Percentiles rank a stretch among this genome's conserved stretches.
phyloP scores from a whole-genome alignment of 2,888 invertebrate species.

The Invenusta paracnida region DNA sequence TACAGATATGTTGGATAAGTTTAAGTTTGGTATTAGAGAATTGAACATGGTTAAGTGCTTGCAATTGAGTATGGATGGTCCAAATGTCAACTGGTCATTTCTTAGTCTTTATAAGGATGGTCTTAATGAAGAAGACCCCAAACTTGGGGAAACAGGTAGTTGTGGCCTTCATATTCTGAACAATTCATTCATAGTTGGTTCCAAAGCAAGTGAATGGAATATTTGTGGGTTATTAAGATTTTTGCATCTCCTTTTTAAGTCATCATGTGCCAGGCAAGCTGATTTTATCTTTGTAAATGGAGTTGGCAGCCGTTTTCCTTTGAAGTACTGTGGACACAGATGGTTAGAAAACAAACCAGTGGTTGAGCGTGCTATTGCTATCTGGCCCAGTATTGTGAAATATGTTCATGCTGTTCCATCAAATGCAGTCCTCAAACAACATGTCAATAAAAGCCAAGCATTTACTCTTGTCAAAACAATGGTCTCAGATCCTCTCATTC shows the following conservation, averaged over 20 bases:
- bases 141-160: background rate
- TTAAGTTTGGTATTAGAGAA: background rate
- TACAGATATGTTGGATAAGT: background rate
- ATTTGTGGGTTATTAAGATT: background rate
- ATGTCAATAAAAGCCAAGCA: conserved; percentile 11
- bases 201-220: conserved; percentile 25
- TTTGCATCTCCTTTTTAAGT: conserved; percentile 14
- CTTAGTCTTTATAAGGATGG: background rate
- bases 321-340: conserved; percentile 10
- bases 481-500: conserved; percentile 1
- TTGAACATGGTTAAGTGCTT: background rate
- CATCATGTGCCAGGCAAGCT: conserved; percentile 23
- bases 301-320: conserved; percentile 11
- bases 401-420: conserved; percentile 14
- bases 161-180: background rate
- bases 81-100: background rate
- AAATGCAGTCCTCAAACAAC: background rate
- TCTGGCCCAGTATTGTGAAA: conserved; percentile 7
- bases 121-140: background rate
- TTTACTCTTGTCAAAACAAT: conserved; percentile 13
- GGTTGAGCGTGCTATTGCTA: conserved; percentile 23
- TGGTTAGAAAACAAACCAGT: conserved; percentile 23
- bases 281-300: conserved; percentile 8
- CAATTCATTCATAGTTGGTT: background rate
- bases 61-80: background rate